A percentile compares a stretch with the other conserved stretches of the same genome.
phyloP scores from a whole-genome alignment of 2,797 vertebrate genomes.

The Anolis apletophallus region DNA sequence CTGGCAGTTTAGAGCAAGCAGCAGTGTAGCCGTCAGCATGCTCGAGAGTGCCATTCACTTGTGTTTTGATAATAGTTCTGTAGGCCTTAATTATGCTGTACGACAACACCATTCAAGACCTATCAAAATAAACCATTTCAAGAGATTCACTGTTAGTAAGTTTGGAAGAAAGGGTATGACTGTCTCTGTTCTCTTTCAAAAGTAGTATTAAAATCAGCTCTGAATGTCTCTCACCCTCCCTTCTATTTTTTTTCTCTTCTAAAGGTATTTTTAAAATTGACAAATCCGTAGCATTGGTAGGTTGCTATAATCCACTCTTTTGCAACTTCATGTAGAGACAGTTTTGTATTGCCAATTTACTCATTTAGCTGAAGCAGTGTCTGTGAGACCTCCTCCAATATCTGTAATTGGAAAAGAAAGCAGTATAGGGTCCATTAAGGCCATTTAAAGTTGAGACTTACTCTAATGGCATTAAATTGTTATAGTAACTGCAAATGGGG shows the following conservation, averaged over 20 bases:
- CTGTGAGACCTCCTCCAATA: constrained; percentile 55
- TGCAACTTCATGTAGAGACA: constrained; percentile 61
- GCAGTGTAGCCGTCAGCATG: constrained; percentile 58
- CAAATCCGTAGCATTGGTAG: constrained; percentile 9
- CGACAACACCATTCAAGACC: constrained; percentile 70
- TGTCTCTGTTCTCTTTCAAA: constrained; percentile 50
- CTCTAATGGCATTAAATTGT: constrained; percentile 70
- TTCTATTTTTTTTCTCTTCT: neutral
- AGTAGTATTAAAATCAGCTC: constrained; percentile 29
- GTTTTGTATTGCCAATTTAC: constrained; percentile 50
- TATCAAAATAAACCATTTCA: constrained; percentile 76
- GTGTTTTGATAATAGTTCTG: constrained; percentile 70
- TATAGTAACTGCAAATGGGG: constrained; percentile 55
- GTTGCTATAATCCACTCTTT: constrained; percentile 14
- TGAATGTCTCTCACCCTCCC: neutral
- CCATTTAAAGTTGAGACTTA: constrained; percentile 69
- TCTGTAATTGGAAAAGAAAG: constrained; percentile 61
- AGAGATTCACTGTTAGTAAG: constrained; percentile 68
- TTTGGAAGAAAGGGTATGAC: constrained; percentile 62
- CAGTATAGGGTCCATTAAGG: constrained; percentile 70
- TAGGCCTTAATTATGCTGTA: constrained; percentile 74
- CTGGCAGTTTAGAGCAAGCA: constrained; percentile 55
- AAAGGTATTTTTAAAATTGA: constrained; percentile 37
- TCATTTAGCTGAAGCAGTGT: constrained; percentile 49
- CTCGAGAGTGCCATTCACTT: constrained; percentile 58